phyloP scores from a whole-genome alignment of 2,888 invertebrate species.

The Caenorhabditis drosophilae region DNA sequence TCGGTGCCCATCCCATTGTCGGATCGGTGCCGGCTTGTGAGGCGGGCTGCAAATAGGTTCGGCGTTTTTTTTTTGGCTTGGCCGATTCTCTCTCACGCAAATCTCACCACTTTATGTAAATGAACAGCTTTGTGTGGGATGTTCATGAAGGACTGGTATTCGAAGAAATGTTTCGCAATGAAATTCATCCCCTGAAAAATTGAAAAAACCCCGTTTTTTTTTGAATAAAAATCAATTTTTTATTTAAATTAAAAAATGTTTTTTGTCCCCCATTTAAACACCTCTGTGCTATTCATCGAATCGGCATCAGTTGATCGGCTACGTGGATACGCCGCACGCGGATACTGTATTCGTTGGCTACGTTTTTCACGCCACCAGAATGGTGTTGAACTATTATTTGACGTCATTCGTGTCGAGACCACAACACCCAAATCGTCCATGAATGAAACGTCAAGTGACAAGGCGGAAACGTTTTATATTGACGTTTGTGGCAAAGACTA shows the following conservation, averaged over 20 bases:
- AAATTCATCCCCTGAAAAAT: constrained; percentile 66
- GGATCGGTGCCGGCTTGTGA: constrained; percentile 67
- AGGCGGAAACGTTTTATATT: too few species aligned
- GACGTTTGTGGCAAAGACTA: too few species aligned
- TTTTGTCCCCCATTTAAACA: too few species aligned
- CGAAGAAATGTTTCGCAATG: constrained; percentile 69
- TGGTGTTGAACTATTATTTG: too few species aligned
- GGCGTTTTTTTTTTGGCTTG: background rate
- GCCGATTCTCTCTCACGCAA: background rate
- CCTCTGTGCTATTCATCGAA: too few species aligned
- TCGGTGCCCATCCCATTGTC: constrained; percentile 67
- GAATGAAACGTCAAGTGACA: too few species aligned
- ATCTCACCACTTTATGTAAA: constrained; percentile 64
- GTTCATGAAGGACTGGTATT: constrained; percentile 68
- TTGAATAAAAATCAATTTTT: background rate
- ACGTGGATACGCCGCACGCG: constrained; percentile 36
- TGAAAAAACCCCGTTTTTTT: background rate
- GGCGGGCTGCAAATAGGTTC: constrained; percentile 52
- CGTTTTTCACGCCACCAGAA: constrained; percentile 59
- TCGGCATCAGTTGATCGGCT: constrained; percentile 38
- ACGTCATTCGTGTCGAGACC: too few species aligned
- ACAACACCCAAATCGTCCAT: constrained; percentile 17
- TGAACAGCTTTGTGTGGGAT: constrained; percentile 68
- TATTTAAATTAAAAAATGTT: background rate
- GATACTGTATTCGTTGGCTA: constrained; percentile 26